Evolutionary conservation across 2,797 vertebrate species (phyloP).

Genomic region (Peromyscus nudipes): DNA sequence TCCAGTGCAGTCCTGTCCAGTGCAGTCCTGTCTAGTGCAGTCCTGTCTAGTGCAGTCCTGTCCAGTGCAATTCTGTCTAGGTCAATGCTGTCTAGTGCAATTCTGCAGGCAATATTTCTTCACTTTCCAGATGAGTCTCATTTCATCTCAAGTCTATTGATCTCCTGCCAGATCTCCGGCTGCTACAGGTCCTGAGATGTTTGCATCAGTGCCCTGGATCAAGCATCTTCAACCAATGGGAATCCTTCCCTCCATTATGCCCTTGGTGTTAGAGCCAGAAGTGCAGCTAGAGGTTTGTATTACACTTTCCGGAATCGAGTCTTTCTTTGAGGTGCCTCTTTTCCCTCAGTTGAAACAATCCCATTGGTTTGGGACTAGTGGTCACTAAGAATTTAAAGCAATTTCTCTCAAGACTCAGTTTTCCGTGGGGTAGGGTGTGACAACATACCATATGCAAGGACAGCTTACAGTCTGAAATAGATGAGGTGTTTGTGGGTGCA

Average conservation of each 20-base stretch:
- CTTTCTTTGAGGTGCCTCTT: conserved; percentile 15
- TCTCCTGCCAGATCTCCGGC: conserved; percentile 15
- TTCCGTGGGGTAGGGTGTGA: not conserved
- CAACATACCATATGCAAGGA: not conserved
- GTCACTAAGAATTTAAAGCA: not conserved
- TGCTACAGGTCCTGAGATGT: not conserved
- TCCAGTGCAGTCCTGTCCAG: conserved; percentile 66
- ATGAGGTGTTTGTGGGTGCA: not conserved
- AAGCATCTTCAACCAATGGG: conserved; percentile 1
- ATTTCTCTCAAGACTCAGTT: not conserved
- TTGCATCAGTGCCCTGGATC: not conserved
- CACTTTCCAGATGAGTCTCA: conserved; percentile 63
- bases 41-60: too few species aligned
- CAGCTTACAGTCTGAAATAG: not conserved
- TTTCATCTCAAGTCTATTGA: conserved; percentile 54
- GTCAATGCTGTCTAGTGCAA: conserved; percentile 66
- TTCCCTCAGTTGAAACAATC: conserved; percentile 13
- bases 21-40: too few species aligned
- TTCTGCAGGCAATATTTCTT: conserved; percentile 73
- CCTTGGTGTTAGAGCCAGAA: conserved; percentile 1
- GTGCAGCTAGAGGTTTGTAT: not conserved
- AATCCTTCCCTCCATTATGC: not conserved
- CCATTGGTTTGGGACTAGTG: not conserved
- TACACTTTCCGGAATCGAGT: not conserved
- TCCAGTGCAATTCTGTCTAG: not conserved